These are phyloP conservation scores for Danio albolineatus DNA, from an alignment of 2,797 vertebrate genomes.

Conservation along the genomic window DNA sequence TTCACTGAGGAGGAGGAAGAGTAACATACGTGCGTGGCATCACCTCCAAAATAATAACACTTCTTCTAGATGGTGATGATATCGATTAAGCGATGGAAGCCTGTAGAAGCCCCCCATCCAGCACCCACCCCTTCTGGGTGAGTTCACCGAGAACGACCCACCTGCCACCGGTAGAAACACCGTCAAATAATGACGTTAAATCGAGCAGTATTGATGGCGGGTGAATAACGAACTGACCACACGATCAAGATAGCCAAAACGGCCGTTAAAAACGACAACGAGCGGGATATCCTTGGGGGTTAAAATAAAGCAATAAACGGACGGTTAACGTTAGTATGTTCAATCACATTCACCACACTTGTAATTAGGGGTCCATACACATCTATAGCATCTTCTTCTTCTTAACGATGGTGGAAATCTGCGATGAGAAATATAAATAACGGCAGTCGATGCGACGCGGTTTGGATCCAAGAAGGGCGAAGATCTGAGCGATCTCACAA, in stretches of 20 bases:
- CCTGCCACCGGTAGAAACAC: slow-evolving; percentile 42
- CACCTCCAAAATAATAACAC: slow-evolving; percentile 42
- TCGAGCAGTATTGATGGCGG: not conserved
- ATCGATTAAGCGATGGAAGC: slow-evolving; percentile 17
- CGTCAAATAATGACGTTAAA: slow-evolving; percentile 16
- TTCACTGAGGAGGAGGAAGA: not conserved
- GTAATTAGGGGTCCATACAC: not conserved
- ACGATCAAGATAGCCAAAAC: not conserved
- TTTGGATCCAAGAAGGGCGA: not conserved
- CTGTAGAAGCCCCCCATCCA: slow-evolving; percentile 20
- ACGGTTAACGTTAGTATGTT: slow-evolving; percentile 2
- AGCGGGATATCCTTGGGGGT: not conserved
- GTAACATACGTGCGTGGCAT: slow-evolving; percentile 54
- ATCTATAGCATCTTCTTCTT: not conserved
- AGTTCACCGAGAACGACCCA: slow-evolving; percentile 45
- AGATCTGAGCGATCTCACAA: slow-evolving; percentile 11
- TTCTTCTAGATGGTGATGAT: slow-evolving; percentile 22
- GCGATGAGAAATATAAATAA: slow-evolving; percentile 43
- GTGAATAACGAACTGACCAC: no score
- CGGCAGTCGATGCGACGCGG: slow-evolving; percentile 39
- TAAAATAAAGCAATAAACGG: slow-evolving; percentile 45
- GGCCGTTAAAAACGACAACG: not conserved
- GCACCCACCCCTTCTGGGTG: slow-evolving; percentile 42
- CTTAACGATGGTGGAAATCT: slow-evolving; percentile 22
- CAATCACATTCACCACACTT: slow-evolving; percentile 6